A percentile compares a stretch with the other conserved stretches of the same genome.
Evolutionary conservation across 2,888 invertebrate species (phyloP).

Genomic region (Doris montereyensis): DNA sequence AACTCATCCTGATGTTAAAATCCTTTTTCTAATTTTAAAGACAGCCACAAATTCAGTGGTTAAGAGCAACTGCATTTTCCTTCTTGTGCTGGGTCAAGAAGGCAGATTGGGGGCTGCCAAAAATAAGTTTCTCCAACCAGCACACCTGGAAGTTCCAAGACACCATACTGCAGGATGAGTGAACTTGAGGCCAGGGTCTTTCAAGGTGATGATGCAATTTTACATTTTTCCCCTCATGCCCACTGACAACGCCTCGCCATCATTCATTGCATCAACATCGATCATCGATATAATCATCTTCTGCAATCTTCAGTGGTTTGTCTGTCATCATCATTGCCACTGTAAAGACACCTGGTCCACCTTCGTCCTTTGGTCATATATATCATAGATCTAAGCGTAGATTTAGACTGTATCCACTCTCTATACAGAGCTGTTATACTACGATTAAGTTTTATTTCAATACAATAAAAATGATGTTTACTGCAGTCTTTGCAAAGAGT

Average conservation of each 20-base stretch:
- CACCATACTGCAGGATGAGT: constrained; percentile 43
- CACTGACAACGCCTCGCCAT: constrained; percentile 36
- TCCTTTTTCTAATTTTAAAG: constrained; percentile 18
- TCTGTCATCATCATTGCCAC: neutral
- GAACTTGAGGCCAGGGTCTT: constrained; percentile 44
- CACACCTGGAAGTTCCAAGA: constrained; percentile 39
- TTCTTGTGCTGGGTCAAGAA: constrained; percentile 37
- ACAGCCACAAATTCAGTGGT: neutral
- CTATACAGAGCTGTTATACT: no score
- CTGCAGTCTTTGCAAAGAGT: no score
- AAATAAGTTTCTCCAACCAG: constrained; percentile 39
- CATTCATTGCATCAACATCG: constrained; percentile 43
- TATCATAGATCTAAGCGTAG: no score
- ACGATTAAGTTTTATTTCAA: no score
- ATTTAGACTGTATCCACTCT: no score
- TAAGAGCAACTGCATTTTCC: neutral
- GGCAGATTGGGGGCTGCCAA: constrained; percentile 39
- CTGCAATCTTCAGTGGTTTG: constrained; percentile 40
- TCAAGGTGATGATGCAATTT: constrained; percentile 46
- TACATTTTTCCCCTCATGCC: constrained; percentile 36
- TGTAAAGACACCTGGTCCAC: no score
- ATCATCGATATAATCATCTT: constrained; percentile 41
- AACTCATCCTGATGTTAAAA: constrained; percentile 39
- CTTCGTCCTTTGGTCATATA: no score
- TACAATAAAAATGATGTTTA: no score